Conservation (phyloP, 1,140 invertebrate species). For the Anoplophora glabripennis region DNA sequence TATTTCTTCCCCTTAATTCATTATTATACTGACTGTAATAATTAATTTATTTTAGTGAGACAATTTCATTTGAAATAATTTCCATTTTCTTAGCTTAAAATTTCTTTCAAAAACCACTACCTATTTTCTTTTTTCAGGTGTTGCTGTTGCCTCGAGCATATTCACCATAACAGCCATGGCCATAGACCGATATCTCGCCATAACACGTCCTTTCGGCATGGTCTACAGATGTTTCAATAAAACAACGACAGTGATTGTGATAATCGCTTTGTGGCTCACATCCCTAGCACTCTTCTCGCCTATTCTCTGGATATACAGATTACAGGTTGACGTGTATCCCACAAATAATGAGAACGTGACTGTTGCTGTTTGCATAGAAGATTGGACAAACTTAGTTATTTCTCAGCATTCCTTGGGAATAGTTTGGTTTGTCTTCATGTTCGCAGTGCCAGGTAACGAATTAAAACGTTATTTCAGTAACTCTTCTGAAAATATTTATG, state of each 20-base stretch:
- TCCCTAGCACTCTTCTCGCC: conserved; percentile 66
- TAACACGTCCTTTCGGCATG: conserved; percentile 65
- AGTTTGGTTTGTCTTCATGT: conserved; percentile 68
- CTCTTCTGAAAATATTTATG: no score
- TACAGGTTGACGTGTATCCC: conserved; percentile 1
- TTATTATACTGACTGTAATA: no score
- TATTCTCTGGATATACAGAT: conserved; percentile 23
- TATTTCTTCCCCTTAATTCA: no score
- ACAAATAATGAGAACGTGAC: conserved; percentile 15
- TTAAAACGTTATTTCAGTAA: no score
- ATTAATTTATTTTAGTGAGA: no score
- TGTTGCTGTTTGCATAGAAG: conserved; percentile 55
- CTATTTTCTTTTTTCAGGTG: conserved; percentile 55
- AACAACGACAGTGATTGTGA: conserved; percentile 61
- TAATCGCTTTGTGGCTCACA: conserved; percentile 63
- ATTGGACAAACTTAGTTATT: conserved; percentile 47
- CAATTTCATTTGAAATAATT: no score
- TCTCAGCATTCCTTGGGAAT: conserved; percentile 59
- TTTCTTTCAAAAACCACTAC: no score
- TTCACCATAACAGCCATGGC: conserved; percentile 78
- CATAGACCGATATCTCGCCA: conserved; percentile 71
- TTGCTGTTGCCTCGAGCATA: conserved; percentile 71
- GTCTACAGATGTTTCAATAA: conserved; percentile 62
- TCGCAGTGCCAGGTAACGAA: conserved; percentile 63
- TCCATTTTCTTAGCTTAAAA: no score